Percentiles rank a stretch among this genome's conserved stretches.
Evolutionary conservation across 2,888 invertebrate species (phyloP).

Genomic region (Trissonchulus sp.): DNA sequence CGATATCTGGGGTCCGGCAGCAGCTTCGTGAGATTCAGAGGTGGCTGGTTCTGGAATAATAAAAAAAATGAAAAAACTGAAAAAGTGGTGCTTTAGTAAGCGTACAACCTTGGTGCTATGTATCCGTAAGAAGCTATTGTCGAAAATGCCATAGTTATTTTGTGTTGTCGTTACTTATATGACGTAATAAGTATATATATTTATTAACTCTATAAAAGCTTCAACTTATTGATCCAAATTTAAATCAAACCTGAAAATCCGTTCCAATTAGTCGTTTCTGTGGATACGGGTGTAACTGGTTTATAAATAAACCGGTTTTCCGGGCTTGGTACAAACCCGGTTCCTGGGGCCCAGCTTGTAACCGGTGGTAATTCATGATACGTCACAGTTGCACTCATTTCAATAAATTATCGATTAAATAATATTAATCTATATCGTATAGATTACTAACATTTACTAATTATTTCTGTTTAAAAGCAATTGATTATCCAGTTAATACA

Average conservation of each 20-base stretch:
- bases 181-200: too few species aligned
- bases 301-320: neutral
- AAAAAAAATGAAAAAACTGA: neutral
- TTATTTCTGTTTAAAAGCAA: too few species aligned
- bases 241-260: neutral
- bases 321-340: neutral
- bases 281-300: too few species aligned
- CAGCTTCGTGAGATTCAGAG: neutral
- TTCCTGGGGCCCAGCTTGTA: conserved; percentile 13
- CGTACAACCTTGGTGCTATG: neutral
- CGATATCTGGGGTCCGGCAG: neutral
- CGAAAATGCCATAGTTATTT: too few species aligned
- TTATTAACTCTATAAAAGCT: too few species aligned
- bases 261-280: neutral
- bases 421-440: too few species aligned
- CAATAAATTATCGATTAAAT: too few species aligned
- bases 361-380: conserved; percentile 32
- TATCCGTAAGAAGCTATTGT: too few species aligned
- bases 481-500: too few species aligned
- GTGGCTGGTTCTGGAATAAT: neutral
- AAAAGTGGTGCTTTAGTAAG: neutral
- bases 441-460: too few species aligned
- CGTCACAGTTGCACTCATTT: conserved; percentile 28
- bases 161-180: too few species aligned
- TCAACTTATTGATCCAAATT: too few species aligned